phyloP scores from a whole-genome alignment of 2,888 invertebrate genomes.

The Emmelina monodactyla region DNA sequence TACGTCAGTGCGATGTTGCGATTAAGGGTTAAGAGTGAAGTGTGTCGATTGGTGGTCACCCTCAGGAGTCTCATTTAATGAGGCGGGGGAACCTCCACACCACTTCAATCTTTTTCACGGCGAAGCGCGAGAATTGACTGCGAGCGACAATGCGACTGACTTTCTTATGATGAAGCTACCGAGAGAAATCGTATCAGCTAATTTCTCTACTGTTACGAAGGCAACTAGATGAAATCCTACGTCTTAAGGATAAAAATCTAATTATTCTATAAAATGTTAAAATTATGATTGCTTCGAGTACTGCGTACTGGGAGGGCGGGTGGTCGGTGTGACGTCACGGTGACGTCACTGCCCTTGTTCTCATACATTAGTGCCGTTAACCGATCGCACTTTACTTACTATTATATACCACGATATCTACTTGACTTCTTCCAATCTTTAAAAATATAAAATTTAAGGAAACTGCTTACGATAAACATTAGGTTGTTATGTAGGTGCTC shows the following conservation, averaged over 20 bases:
- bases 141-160: slow-evolving; percentile 38
- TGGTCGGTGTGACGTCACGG: slow-evolving; percentile 17
- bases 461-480: slow-evolving; percentile 34
- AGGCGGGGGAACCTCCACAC: slow-evolving; percentile 18
- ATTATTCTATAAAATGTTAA: slow-evolving; percentile 59
- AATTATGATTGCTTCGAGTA: slow-evolving; percentile 63
- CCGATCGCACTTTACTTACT: slow-evolving; percentile 21
- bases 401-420: slow-evolving; percentile 23
- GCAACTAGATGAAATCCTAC: slow-evolving; percentile 66
- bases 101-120: slow-evolving; percentile 30
- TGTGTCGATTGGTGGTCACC: too few species aligned
- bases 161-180: slow-evolving; percentile 48
- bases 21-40: background rate
- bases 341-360: too few species aligned
- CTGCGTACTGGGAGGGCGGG: slow-evolving; percentile 23
- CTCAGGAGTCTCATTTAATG: too few species aligned
- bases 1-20: slow-evolving; percentile 33
- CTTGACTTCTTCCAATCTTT: slow-evolving; percentile 5
- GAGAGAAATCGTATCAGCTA: slow-evolving; percentile 61
- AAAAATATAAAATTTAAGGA: slow-evolving; percentile 13
- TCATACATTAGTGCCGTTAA: slow-evolving; percentile 45
- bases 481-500: slow-evolving; percentile 48
- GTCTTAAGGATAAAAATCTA: slow-evolving; percentile 62
- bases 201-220: slow-evolving; percentile 61
- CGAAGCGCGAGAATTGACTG: slow-evolving; percentile 52